Conservation (phyloP, 1,140 invertebrate genomes). For the Halyomorpha halys region DNA sequence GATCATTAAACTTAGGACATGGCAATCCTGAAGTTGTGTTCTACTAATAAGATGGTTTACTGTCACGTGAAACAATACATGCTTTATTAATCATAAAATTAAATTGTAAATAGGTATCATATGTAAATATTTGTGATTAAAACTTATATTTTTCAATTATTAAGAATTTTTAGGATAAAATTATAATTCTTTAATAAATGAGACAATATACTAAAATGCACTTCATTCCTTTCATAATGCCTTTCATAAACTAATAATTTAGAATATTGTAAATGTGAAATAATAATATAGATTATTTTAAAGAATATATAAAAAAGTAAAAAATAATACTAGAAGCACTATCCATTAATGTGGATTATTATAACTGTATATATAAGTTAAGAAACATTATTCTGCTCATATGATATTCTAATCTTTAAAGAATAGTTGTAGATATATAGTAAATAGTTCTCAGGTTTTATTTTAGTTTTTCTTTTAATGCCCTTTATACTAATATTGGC, state of each 20-base stretch:
- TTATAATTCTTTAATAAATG: slow-evolving; percentile 12
- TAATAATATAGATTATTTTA: background rate
- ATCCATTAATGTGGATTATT: background rate
- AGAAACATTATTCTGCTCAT: slow-evolving; percentile 17
- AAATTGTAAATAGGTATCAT: background rate
- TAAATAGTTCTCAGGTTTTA: background rate
- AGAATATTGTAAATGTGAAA: background rate
- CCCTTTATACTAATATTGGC: background rate
- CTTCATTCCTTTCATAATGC: slow-evolving; percentile 14
- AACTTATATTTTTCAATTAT: slow-evolving; percentile 8
- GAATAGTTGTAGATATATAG: background rate
- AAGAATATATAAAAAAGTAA: background rate
- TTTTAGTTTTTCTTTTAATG: background rate
- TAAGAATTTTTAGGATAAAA: background rate
- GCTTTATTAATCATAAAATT: background rate
- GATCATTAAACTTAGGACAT: background rate
- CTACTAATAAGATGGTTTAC: background rate
- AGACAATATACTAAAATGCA: slow-evolving; percentile 14
- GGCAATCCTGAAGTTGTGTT: background rate
- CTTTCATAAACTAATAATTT: background rate
- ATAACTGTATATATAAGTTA: slow-evolving; percentile 5
- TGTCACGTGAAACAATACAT: too few relatives aligned
- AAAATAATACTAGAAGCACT: background rate
- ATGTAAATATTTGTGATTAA: background rate
- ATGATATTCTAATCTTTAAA: slow-evolving; percentile 16